Evolutionary conservation across 1,140 invertebrate genomes (phyloP), one percentile per base, ranked within the genome.

Genomic region (Ridgeia piscesae): DNA sequence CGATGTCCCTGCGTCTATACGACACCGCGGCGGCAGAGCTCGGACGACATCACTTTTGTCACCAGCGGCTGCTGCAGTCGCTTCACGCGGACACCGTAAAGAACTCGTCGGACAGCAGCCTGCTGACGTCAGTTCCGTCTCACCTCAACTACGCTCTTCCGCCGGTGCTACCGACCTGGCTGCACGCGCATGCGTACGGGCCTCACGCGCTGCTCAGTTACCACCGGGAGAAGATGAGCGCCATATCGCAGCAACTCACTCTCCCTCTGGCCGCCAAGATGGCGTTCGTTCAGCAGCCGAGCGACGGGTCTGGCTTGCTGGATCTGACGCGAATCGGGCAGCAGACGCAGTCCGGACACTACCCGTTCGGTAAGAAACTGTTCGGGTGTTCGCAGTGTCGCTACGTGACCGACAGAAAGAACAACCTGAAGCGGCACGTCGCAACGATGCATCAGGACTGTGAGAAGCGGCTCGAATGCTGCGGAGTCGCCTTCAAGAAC

Each of bases 351-450:
- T 21, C 58, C 6, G 91, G 91, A 48, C 91, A 92, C 50, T 92
- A 89, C 91, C 48, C 50, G 4, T 34, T 77, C 11, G 91, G 35
- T 33, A 93, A 93, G 14, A 96, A 95, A 92, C 92, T 95, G 11
- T 95, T 95, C 91, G 95, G 95, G 0, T 96, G 95, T 91, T 94
- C 95, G 0, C 95, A 95, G 92, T 96, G 96, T 92, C 93, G 95
- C 4, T 96, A 96, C 93, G 94, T 95, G n/a, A 96, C 96, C 0
- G 96, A 96, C 92, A 94, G 96, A n/a, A 93, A 96, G 42, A 96
- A 96, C 94, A 96, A 96, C 93, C 94, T 96, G 21, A 96, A 96
- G 93, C 94, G 96, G n/a, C 96, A 96, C 93, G 95, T 96, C 21
- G 94, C 95, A 0, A 96, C 96, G 33, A 96, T 96, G 96, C 96